Evolutionary conservation across 1,140 invertebrate species (phyloP).

Genomic region (Trichogramma pretiosum): DNA sequence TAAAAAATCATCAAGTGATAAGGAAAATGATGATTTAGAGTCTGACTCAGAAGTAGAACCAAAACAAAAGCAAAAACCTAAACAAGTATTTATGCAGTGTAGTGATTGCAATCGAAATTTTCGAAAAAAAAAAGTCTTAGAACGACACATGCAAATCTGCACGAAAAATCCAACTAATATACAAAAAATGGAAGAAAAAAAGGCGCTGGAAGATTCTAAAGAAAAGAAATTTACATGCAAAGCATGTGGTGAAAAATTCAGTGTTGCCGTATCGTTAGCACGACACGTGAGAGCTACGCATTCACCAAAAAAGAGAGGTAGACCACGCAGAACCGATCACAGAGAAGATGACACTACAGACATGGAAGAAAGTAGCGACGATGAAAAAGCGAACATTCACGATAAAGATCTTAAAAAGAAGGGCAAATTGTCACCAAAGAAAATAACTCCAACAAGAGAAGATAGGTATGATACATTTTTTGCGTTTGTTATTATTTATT

Average conservation of each 20-base stretch:
- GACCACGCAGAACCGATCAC: constrained; percentile 11
- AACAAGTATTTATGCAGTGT: constrained; percentile 18
- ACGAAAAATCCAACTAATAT: constrained; percentile 25
- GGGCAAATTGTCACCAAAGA: too few species aligned
- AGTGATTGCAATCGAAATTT: constrained; percentile 18
- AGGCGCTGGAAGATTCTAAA: constrained; percentile 2
- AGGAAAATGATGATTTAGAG: constrained; percentile 38
- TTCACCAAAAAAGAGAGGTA: constrained; percentile 28
- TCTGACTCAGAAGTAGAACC: constrained; percentile 19
- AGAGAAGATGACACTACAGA: constrained; percentile 4
- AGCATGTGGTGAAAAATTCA: constrained; percentile 37
- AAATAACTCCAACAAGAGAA: too few species aligned
- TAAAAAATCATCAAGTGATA: constrained; percentile 40
- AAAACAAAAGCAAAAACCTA: background rate
- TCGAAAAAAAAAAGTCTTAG: constrained; percentile 30
- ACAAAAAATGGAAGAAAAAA: constrained; percentile 17
- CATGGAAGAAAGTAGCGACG: background rate
- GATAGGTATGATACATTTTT: too few species aligned
- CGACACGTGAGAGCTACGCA: constrained; percentile 36
- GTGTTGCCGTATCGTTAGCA: constrained; percentile 36
- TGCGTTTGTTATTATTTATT: background rate
- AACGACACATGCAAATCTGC: constrained; percentile 34
- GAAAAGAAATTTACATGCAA: constrained; percentile 35
- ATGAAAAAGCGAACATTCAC: too few species aligned
- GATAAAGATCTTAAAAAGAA: too few species aligned